A percentile compares a stretch with the other conserved stretches of the same genome.
Evolutionary conservation across 37 sponge, comb jelly and placozoan species (phyloP).

Genomic region (Bolinopsis microptera): DNA sequence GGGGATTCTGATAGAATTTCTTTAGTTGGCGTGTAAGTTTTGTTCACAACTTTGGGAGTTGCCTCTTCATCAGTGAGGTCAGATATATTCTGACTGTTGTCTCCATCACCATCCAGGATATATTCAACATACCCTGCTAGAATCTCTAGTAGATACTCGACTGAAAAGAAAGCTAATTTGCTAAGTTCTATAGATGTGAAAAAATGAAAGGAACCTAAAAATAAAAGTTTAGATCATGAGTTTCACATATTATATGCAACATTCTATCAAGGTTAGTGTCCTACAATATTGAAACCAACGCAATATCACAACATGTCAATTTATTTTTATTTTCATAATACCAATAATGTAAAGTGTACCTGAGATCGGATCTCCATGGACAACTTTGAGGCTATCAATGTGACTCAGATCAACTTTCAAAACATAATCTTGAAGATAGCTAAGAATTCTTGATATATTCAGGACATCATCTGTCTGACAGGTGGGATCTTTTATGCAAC

Average conservation of each 20-base stretch:
- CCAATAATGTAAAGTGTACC: no score
- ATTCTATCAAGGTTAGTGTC: neutral
- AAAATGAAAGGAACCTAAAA: no score
- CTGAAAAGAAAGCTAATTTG: neutral
- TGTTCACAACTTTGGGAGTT: neutral
- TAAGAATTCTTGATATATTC: neutral
- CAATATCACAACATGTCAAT: no score
- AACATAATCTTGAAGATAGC: neutral
- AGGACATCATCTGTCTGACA: neutral
- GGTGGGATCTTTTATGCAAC: neutral
- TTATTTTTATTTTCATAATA: no score
- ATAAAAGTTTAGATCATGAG: no score
- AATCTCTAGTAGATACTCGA: slow-evolving; percentile 1
- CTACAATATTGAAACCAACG: no score
- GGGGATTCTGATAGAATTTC: slow-evolving; percentile 23
- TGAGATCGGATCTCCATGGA: neutral
- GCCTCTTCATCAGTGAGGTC: neutral
- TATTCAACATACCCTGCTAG: slow-evolving; percentile 16
- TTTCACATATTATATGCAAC: no score
- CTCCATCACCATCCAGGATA: neutral
- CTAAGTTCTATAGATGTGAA: neutral
- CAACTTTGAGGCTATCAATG: neutral
- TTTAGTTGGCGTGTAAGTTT: neutral
- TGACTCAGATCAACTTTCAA: slow-evolving; percentile 11
- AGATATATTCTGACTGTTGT: neutral